Evolutionary conservation across 2,797 vertebrate genomes (phyloP).

Genomic region (Chiloscyllium punctatum): DNA sequence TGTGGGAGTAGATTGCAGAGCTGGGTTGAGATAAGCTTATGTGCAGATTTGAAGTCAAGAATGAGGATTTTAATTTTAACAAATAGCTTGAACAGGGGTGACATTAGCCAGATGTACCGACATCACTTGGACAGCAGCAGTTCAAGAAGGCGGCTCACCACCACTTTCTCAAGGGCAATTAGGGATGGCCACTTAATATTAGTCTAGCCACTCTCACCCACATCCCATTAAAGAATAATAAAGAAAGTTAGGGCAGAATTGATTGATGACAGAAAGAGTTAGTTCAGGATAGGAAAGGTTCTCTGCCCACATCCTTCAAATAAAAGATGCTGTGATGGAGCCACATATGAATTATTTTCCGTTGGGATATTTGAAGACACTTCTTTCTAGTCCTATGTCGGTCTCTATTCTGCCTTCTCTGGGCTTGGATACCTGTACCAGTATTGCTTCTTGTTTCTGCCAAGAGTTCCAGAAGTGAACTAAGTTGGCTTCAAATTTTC

Average conservation of each 20-base stretch:
- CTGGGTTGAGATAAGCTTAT: background rate
- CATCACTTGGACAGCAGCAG: no score
- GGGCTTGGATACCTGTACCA: background rate
- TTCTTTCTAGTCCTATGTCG: background rate
- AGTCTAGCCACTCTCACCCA: no score
- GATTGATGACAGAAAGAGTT: background rate
- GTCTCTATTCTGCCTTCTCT: background rate
- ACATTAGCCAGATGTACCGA: background rate
- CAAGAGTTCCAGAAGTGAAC: background rate
- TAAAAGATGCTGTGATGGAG: background rate
- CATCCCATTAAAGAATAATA: no score
- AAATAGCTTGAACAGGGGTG: background rate
- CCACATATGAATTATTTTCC: background rate
- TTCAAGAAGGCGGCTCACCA: no score
- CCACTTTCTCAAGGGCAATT: no score
- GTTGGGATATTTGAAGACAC: background rate
- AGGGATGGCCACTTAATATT: no score
- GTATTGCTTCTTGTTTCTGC: background rate
- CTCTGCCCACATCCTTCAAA: background rate
- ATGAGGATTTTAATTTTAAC: background rate
- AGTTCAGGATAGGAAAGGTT: background rate
- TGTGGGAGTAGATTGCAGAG: background rate
- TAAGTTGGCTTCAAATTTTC: background rate
- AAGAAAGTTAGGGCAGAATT: background rate
- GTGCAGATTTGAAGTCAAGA: background rate